phyloP scores from a whole-genome alignment of 2,888 invertebrate genomes.

The Ypsolopha scabrella region DNA sequence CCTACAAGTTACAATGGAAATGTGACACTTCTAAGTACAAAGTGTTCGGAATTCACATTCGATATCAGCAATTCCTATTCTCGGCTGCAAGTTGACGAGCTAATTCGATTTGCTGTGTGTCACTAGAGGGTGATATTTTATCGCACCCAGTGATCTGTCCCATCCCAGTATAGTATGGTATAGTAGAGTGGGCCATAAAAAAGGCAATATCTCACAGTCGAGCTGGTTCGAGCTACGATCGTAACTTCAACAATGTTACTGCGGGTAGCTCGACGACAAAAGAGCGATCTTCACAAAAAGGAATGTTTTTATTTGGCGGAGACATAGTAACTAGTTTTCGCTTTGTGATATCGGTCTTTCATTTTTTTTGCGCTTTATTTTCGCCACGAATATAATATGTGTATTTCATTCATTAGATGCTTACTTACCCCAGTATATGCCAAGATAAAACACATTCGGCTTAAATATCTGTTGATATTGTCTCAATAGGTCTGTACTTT shows the following conservation, averaged over 20 bases:
- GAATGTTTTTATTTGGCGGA: neutral
- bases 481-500: too few species aligned
- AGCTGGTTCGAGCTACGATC: constrained; percentile 59
- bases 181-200: constrained; percentile 68
- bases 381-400: too few species aligned
- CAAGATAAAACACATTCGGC: too few species aligned
- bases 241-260: constrained; percentile 68
- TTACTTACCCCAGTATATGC: too few species aligned
- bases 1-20: too few species aligned
- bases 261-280: constrained; percentile 45
- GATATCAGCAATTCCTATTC: constrained; percentile 61
- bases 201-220: constrained; percentile 70
- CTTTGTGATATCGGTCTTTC: too few species aligned
- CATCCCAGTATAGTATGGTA: constrained; percentile 64
- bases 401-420: too few species aligned
- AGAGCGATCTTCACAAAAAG: constrained; percentile 16
- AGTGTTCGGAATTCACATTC: constrained; percentile 40
- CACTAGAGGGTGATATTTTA: constrained; percentile 66
- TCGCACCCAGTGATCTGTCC: constrained; percentile 69
- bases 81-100: constrained; percentile 68
- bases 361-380: too few species aligned
- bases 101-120: constrained; percentile 59
- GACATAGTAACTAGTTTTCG: too few species aligned
- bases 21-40: too few species aligned
- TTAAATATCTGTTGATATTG: too few species aligned